A percentile compares a stretch with the other conserved stretches of the same genome.
Evolutionary conservation across 2,888 invertebrate genomes (phyloP).

Genomic region (Lepidocyrtinus sp.): DNA sequence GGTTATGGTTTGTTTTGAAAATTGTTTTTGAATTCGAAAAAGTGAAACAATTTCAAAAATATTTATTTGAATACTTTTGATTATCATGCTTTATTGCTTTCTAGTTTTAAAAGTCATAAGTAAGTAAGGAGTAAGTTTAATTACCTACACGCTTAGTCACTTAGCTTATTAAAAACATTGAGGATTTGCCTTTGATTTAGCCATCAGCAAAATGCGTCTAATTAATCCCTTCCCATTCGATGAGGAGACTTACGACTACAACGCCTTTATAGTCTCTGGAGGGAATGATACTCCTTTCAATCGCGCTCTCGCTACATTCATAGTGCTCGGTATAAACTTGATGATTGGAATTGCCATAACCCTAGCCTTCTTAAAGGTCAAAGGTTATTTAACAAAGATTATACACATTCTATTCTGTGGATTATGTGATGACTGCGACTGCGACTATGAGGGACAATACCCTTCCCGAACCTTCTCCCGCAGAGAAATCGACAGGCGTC

Average conservation of each 20-base stretch:
- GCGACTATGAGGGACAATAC: slow-evolving; percentile 17
- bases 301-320: neutral
- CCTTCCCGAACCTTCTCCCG: neutral
- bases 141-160: too few relatives aligned
- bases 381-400: neutral
- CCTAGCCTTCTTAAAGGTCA: neutral
- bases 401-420: neutral
- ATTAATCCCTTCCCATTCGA: neutral
- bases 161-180: neutral
- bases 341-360: slow-evolving; percentile 23
- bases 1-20: too few relatives aligned
- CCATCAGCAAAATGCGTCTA: too few relatives aligned
- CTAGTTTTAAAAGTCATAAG: too few relatives aligned
- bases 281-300: neutral
- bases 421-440: slow-evolving; percentile 29
- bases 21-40: too few relatives aligned
- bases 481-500: neutral
- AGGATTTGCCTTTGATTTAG: too few relatives aligned
- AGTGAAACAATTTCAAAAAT: too few relatives aligned
- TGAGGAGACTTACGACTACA: neutral
- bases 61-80: too few relatives aligned
- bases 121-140: too few relatives aligned
- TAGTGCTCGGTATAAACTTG: slow-evolving; percentile 18
- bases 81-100: too few relatives aligned
- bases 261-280: neutral